Evolutionary conservation across 2,888 invertebrate species (phyloP).

Genomic region (Brenthis daphne): DNA sequence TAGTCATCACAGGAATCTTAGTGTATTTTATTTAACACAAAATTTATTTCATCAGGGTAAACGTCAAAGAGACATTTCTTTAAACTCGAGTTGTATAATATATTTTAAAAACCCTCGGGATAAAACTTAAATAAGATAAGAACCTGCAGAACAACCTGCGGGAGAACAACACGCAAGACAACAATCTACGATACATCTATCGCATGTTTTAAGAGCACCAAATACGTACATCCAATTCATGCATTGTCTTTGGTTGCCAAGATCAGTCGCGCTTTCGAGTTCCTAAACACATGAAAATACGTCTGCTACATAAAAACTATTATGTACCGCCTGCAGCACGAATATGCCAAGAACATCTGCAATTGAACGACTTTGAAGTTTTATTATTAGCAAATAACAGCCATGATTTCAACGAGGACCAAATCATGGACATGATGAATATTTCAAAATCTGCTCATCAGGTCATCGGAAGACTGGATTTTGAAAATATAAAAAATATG

Average conservation of each 20-base stretch:
- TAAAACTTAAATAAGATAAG: slow-evolving; percentile 43
- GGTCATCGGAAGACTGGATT: background rate
- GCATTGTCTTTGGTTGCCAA: background rate
- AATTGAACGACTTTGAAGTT: too few relatives aligned
- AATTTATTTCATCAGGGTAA: slow-evolving; percentile 44
- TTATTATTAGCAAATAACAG: too few relatives aligned
- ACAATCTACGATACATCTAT: too few relatives aligned
- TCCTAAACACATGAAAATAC: slow-evolving; percentile 3
- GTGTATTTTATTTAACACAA: slow-evolving; percentile 47
- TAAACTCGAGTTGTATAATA: slow-evolving; percentile 43
- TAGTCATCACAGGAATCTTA: slow-evolving; percentile 45
- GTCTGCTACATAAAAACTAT: background rate
- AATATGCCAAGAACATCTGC: slow-evolving; percentile 7
- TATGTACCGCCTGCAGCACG: slow-evolving; percentile 13
- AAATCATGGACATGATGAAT: slow-evolving; percentile 4
- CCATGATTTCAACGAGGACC: slow-evolving; percentile 3
- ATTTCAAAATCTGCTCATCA: background rate
- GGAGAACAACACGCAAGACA: too few relatives aligned
- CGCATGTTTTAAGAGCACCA: too few relatives aligned
- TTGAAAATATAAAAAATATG: slow-evolving; percentile 4
- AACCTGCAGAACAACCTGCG: background rate
- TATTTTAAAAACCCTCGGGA: slow-evolving; percentile 46
- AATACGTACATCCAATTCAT: background rate
- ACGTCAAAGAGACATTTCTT: slow-evolving; percentile 41
- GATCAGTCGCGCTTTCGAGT: background rate